Conservation (phyloP, 2,113 vertebrate species). For the Pterocles orientalis region DNA sequence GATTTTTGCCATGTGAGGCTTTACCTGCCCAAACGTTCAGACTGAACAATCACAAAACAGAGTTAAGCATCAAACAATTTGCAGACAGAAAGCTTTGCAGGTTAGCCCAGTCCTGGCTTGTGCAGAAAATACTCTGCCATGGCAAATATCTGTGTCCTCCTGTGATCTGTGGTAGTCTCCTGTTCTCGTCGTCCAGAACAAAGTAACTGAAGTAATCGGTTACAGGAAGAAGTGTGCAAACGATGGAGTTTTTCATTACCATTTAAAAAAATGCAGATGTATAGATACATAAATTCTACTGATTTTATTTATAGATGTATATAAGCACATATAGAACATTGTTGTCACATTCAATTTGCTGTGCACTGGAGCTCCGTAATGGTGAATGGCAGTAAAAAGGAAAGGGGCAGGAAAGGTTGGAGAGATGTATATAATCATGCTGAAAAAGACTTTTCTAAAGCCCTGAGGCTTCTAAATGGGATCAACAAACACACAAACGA, state of each 20-base stretch:
- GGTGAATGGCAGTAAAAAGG: conserved; percentile 34
- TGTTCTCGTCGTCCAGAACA: neutral
- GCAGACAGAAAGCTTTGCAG: neutral
- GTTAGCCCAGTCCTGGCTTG: neutral
- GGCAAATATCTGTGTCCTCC: neutral
- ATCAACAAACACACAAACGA: conserved; percentile 57
- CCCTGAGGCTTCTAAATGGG: conserved; percentile 77
- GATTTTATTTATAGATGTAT: neutral
- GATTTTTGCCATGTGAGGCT: neutral
- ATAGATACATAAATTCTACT: neutral
- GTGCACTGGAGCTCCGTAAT: neutral
- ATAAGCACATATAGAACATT: neutral
- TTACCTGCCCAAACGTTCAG: neutral
- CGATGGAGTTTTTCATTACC: neutral
- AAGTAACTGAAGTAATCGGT: neutral
- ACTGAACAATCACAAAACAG: neutral
- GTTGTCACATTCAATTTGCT: conserved; percentile 38
- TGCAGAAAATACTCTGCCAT: neutral
- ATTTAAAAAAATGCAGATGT: neutral
- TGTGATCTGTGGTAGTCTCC: neutral
- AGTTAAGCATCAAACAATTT: neutral
- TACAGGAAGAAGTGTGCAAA: neutral
- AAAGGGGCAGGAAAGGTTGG: conserved; percentile 18
- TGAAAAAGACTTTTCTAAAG: conserved; percentile 74
- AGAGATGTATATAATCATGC: neutral